Conservation (phyloP, 2,113 vertebrate species). For the Porphyrio hochstetteri region DNA sequence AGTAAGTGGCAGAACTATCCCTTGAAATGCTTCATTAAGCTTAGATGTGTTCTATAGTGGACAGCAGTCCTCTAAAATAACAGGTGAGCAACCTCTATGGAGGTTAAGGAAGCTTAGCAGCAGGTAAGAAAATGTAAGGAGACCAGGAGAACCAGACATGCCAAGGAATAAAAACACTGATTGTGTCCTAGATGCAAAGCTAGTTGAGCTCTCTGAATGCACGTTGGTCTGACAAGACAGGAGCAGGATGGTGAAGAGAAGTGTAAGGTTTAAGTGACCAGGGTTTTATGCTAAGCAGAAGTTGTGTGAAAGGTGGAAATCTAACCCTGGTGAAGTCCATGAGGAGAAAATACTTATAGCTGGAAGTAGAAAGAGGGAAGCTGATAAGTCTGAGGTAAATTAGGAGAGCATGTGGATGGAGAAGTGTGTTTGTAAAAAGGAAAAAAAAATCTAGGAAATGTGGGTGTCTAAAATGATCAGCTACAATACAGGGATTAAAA, state of each 20-base stretch:
- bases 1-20: background rate
- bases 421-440: background rate
- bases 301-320: background rate
- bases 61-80: background rate
- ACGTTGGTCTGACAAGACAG: background rate
- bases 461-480: background rate
- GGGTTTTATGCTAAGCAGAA: background rate
- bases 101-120: background rate
- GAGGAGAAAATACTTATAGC: background rate
- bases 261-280: background rate
- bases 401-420: background rate
- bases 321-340: background rate
- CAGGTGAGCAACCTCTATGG: rapidly evolving
- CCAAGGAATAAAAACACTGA: background rate
- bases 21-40: background rate
- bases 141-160: background rate
- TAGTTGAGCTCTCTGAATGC: background rate
- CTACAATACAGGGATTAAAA: background rate
- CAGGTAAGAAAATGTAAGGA: background rate
- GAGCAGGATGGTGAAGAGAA: background rate
- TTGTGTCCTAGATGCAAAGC: background rate
- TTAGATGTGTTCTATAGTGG: background rate
- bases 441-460: background rate
- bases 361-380: background rate
- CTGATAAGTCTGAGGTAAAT: background rate